Percentiles rank a stretch among this genome's conserved stretches.
phyloP scores from a whole-genome alignment of 2,797 vertebrate species.

The Diplodus sargus region DNA sequence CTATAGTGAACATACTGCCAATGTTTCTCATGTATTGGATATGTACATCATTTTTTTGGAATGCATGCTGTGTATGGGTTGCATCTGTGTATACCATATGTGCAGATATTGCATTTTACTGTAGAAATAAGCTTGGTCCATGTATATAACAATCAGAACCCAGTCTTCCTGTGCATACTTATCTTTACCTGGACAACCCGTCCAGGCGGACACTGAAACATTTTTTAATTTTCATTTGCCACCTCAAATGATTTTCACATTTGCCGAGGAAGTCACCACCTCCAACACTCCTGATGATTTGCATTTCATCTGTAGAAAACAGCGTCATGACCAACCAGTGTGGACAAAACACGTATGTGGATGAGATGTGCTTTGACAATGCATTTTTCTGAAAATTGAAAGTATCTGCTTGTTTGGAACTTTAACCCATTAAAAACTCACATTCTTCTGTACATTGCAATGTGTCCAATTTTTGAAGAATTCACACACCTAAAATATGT shows the following conservation, averaged over 20 bases:
- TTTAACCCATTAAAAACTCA: background rate
- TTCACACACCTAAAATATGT: background rate
- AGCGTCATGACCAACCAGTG: background rate
- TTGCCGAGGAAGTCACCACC: background rate
- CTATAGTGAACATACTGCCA: conserved; percentile 13
- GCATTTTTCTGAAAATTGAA: too few relatives aligned
- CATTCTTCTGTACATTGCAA: background rate
- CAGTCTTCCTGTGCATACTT: background rate
- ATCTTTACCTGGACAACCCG: background rate
- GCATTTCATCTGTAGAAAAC: background rate
- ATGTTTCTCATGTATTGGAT: conserved; percentile 26
- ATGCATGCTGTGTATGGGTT: background rate
- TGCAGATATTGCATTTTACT: background rate
- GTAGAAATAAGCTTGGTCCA: background rate
- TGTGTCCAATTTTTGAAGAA: background rate
- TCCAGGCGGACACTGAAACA: background rate
- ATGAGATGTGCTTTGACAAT: too few relatives aligned
- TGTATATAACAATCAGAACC: background rate
- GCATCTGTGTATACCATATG: background rate
- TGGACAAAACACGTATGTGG: too few relatives aligned
- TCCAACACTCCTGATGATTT: background rate
- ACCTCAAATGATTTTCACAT: background rate
- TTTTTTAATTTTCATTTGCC: background rate
- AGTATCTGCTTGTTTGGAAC: background rate
- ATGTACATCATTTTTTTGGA: conserved; percentile 8